Conservation (phyloP, 2,888 invertebrate species). For the Standfussiana lucernea region DNA sequence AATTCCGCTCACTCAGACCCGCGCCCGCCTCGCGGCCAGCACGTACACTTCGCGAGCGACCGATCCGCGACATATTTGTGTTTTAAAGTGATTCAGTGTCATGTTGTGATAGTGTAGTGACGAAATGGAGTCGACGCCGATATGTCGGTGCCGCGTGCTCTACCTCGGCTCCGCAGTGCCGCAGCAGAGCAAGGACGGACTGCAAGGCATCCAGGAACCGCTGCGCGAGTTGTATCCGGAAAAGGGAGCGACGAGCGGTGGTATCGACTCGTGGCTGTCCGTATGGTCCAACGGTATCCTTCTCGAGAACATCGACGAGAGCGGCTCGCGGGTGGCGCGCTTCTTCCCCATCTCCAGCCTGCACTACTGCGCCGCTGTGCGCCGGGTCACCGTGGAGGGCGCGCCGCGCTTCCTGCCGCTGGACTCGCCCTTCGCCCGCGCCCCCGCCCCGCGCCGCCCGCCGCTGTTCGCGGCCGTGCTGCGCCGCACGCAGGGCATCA, state of each 20-base stretch:
- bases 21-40: slow-evolving; percentile 87
- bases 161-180: slow-evolving; percentile 99
- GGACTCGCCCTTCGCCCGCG: slow-evolving; percentile 98
- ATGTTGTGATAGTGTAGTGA: slow-evolving; percentile 88
- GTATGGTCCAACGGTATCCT: slow-evolving; percentile 99
- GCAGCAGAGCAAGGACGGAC: slow-evolving; percentile 99
- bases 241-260: slow-evolving; percentile 96
- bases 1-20: slow-evolving; percentile 90
- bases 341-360: slow-evolving; percentile 98
- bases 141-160: slow-evolving; percentile 98
- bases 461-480: slow-evolving; percentile 99
- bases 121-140: slow-evolving; percentile 95
- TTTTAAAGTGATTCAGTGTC: slow-evolving; percentile 83
- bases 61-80: slow-evolving; percentile 76
- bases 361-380: slow-evolving; percentile 98
- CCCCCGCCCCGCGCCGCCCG: slow-evolving; percentile 98
- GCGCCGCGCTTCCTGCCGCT: slow-evolving; percentile 97
- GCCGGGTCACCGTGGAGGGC: slow-evolving; percentile 94
- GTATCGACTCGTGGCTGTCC: slow-evolving; percentile 98
- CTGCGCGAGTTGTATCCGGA: slow-evolving; percentile 98
- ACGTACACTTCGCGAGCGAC: slow-evolving; percentile 76
- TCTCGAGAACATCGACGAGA: slow-evolving; percentile 98
- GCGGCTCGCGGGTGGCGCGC: slow-evolving; percentile 97
- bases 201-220: slow-evolving; percentile 99
- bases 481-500: slow-evolving; percentile 98